Evolutionary conservation across 2,113 vertebrate species (phyloP).

Genomic region (Spheniscus mendiculus): DNA sequence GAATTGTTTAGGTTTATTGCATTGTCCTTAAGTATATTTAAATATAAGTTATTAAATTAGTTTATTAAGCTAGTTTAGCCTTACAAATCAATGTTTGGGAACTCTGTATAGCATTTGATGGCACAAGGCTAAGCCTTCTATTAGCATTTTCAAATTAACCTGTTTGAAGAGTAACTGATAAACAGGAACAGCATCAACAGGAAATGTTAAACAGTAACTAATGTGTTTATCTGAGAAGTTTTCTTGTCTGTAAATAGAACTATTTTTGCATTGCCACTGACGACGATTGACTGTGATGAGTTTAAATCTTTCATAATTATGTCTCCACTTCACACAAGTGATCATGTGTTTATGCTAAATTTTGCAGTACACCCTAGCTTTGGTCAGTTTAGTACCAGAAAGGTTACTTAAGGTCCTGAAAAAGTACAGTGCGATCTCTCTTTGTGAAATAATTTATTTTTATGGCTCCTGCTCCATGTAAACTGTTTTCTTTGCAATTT

Average conservation of each 20-base stretch:
- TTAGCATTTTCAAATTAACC: not conserved
- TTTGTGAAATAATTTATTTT: not conserved
- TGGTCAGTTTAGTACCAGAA: not conserved
- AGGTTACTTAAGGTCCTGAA: not conserved
- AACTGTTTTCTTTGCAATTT: not conserved
- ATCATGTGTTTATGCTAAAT: not conserved
- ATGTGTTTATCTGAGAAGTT: not conserved
- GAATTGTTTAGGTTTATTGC: slow-evolving; percentile 21
- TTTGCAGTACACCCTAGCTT: not conserved
- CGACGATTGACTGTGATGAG: not conserved
- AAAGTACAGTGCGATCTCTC: not conserved
- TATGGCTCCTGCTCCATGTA: not conserved
- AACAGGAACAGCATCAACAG: not conserved
- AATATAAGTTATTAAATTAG: slow-evolving; percentile 6
- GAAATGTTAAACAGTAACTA: not conserved
- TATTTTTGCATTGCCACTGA: not conserved
- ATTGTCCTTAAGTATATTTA: slow-evolving; percentile 5
- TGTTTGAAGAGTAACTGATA: not conserved
- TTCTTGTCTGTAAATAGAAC: not conserved
- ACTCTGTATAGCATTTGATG: not conserved
- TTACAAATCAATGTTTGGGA: not conserved
- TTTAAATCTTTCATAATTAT: not conserved
- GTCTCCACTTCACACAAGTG: not conserved
- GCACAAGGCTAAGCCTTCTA: not conserved
- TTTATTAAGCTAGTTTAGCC: not conserved